A percentile compares a stretch with the other conserved stretches of the same genome.
These are phyloP conservation scores for Drosophila sturtevanti DNA, from an alignment of 1,140 invertebrate genomes.

Conservation along the genomic window DNA sequence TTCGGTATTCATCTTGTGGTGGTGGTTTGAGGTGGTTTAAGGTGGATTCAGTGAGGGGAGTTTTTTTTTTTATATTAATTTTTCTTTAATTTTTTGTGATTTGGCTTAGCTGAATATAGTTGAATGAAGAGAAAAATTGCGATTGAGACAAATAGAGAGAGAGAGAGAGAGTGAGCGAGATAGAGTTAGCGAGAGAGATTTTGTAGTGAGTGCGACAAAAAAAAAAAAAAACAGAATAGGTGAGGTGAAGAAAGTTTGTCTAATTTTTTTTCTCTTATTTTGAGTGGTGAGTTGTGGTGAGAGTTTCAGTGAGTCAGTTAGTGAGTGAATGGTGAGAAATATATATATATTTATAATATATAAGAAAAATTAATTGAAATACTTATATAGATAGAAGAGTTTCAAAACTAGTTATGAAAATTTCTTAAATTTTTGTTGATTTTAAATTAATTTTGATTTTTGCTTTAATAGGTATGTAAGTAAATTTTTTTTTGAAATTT, in stretches of 20 bases:
- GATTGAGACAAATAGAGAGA: slow-evolving; percentile 13
- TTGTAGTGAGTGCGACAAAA: slow-evolving; percentile 15
- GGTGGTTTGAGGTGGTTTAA: slow-evolving; percentile 38
- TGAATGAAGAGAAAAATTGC: slow-evolving; percentile 30
- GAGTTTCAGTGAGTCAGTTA: slow-evolving; percentile 5
- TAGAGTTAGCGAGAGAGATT: slow-evolving; percentile 38
- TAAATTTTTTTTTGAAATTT: slow-evolving; percentile 2
- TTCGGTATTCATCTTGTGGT: slow-evolving; percentile 5
- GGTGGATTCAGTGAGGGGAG: slow-evolving; percentile 58
- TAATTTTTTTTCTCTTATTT: slow-evolving; percentile 7
- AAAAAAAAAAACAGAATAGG: not conserved
- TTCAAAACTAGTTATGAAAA: not conserved
- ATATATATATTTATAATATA: not conserved
- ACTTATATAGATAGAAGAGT: slow-evolving; percentile 7
- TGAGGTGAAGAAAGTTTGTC: not conserved
- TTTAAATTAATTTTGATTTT: not conserved
- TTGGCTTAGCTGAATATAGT: slow-evolving; percentile 39
- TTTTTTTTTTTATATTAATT: not conserved
- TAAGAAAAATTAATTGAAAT: slow-evolving; percentile 10
- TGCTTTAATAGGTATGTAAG: not conserved
- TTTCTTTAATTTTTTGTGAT: slow-evolving; percentile 28
- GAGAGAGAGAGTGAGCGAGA: slow-evolving; percentile 19
- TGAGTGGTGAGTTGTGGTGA: slow-evolving; percentile 7
- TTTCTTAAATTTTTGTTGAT: not conserved
- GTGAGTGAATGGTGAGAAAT: slow-evolving; percentile 4